A percentile compares a stretch with the other conserved stretches of the same genome.
These are phyloP conservation scores for Bursaphelenchus mucronatus DNA, from an alignment of 1,140 invertebrate species.

Conservation along the genomic window DNA sequence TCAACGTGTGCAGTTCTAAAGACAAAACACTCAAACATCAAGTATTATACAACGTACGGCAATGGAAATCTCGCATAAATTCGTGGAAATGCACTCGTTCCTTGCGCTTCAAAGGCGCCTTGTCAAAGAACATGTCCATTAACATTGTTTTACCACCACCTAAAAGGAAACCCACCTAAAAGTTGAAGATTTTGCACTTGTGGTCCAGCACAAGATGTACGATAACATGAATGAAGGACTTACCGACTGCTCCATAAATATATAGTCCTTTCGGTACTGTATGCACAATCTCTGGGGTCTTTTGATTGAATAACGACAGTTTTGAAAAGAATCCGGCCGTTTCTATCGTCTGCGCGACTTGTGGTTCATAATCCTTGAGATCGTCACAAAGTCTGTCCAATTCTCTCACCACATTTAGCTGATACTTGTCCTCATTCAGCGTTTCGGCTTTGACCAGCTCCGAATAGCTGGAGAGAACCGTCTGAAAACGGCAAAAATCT, in stretches of 20 bases:
- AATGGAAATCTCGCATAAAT: slow-evolving; percentile 95
- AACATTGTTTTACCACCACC: slow-evolving; percentile 96
- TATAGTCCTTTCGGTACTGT: slow-evolving; percentile 63
- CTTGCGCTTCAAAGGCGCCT: slow-evolving; percentile 69
- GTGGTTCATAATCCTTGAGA: slow-evolving; percentile 41
- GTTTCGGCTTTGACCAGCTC: slow-evolving; percentile 2
- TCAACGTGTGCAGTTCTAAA: slow-evolving; percentile 63
- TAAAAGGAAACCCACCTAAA: slow-evolving; percentile 62
- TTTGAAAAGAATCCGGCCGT: slow-evolving; percentile 17
- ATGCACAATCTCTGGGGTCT: slow-evolving; percentile 6
- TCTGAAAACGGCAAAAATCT: slow-evolving; percentile 7
- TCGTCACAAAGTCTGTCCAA: slow-evolving; percentile 33
- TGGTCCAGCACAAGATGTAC: background rate
- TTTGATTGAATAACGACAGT: slow-evolving; percentile 13
- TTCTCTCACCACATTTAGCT: slow-evolving; percentile 34
- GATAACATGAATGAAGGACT: slow-evolving; percentile 16
- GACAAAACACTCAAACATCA: slow-evolving; percentile 16
- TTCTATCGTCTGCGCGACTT: slow-evolving; percentile 17
- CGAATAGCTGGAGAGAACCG: background rate
- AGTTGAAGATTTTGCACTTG: background rate
- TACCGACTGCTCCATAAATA: slow-evolving; percentile 65
- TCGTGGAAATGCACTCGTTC: slow-evolving; percentile 87
- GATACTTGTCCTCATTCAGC: slow-evolving; percentile 1
- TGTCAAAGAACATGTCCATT: slow-evolving; percentile 93
- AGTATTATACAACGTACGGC: slow-evolving; percentile 55